These are phyloP conservation scores for Urechis unicinctus DNA, from an alignment of 2,888 invertebrate species.

Conservation along the genomic window DNA sequence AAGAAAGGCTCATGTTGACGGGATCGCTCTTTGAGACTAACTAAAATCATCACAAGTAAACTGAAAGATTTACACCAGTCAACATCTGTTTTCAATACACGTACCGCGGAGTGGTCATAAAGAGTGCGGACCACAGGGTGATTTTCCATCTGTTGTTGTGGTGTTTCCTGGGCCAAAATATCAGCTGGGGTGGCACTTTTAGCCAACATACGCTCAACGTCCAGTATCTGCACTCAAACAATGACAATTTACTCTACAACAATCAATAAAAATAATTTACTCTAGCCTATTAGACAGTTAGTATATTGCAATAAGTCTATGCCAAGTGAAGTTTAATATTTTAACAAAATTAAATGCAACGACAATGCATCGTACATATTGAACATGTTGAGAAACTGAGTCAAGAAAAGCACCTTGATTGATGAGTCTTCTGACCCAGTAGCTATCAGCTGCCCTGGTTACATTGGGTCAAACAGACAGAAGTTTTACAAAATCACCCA, in stretches of 20 bases:
- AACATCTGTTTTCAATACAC: no score
- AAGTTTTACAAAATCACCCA: no score
- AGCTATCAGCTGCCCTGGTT: slow-evolving; percentile 83
- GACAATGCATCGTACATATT: no score
- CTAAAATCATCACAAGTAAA: no score
- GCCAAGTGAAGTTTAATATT: no score
- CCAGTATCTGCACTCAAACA: slow-evolving; percentile 65
- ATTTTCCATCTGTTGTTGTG: slow-evolving; percentile 66
- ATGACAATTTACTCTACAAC: neutral
- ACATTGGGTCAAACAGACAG: no score
- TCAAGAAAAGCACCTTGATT: slow-evolving; percentile 90
- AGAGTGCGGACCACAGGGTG: slow-evolving; percentile 97
- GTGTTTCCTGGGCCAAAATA: slow-evolving; percentile 48
- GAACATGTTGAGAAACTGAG: no score
- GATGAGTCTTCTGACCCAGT: slow-evolving; percentile 98
- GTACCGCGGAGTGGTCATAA: slow-evolving; percentile 84
- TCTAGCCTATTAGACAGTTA: neutral
- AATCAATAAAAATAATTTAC: no score
- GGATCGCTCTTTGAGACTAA: no score
- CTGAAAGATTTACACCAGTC: no score
- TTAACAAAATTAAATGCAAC: no score
- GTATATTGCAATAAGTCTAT: neutral
- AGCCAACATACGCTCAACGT: slow-evolving; percentile 97
- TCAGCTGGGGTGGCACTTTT: slow-evolving; percentile 73
- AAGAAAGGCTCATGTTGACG: no score